Evolutionary conservation across 2,113 vertebrate genomes (phyloP).

Genomic region (Emydocephalus ijimae): DNA sequence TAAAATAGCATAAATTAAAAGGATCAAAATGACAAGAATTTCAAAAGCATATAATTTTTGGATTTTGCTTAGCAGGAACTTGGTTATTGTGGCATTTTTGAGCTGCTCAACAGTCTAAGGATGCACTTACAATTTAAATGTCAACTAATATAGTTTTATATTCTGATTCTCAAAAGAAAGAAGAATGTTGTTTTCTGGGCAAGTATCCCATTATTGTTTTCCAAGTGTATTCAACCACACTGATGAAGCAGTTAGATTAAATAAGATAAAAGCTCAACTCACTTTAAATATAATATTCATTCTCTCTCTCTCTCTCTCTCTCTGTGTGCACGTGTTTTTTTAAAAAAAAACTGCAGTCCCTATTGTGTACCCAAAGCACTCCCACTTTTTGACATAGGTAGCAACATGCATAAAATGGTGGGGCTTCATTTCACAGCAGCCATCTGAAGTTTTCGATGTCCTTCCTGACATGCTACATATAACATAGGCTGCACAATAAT

Average conservation of each 20-base stretch:
- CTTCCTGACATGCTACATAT: not conserved
- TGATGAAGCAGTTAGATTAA: not conserved
- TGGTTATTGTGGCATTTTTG: not conserved
- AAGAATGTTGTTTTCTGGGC: not conserved
- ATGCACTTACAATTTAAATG: not conserved
- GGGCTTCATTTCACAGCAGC: not conserved
- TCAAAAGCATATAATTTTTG: not conserved
- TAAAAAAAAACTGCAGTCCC: not conserved
- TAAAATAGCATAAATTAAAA: not conserved
- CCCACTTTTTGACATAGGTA: not conserved
- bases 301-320: no score
- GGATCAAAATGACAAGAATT: not conserved
- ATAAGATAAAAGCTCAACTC: not conserved
- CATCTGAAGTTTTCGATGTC: not conserved
- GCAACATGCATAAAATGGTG: not conserved
- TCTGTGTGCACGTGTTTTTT: not conserved
- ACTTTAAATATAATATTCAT: not conserved
- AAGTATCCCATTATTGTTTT: not conserved
- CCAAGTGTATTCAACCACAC: not conserved
- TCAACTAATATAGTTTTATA: not conserved
- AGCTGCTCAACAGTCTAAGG: not conserved
- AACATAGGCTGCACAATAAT: not conserved
- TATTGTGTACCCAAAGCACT: not conserved
- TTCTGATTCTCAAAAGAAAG: fast-evolving
- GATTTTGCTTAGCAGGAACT: not conserved